Evolutionary conservation across 2,888 invertebrate genomes (phyloP).

Genomic region (Rhingia campestris): DNA sequence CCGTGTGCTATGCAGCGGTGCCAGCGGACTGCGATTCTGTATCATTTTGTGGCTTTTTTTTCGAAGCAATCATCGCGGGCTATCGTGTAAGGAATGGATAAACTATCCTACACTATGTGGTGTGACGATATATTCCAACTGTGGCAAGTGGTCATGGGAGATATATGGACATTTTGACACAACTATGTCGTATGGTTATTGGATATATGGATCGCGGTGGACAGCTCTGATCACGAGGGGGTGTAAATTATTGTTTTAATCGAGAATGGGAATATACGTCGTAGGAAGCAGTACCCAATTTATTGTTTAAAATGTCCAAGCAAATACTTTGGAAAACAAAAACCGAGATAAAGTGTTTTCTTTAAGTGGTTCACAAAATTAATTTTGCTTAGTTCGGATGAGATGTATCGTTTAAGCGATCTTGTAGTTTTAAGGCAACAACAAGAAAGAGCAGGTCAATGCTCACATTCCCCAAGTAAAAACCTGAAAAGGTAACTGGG

Average conservation of each 20-base stretch:
- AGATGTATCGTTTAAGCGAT: no score
- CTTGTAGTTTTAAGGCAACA: no score
- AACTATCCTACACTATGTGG: conserved; percentile 9
- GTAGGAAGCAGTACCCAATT: no score
- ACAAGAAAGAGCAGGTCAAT: no score
- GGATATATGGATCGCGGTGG: conserved; percentile 31
- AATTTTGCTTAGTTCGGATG: no score
- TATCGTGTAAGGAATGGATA: conserved; percentile 37
- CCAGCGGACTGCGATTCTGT: conserved; percentile 44
- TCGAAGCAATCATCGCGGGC: conserved; percentile 35
- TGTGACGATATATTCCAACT: conserved; percentile 14
- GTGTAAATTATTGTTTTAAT: conserved; percentile 31
- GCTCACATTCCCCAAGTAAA: no score
- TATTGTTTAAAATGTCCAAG: no score
- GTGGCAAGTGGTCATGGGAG: conserved; percentile 62
- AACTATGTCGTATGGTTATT: conserved; percentile 11
- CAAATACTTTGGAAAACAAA: no score
- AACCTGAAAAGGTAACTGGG: no score
- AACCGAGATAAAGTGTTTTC: no score
- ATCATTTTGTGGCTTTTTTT: conserved; percentile 71
- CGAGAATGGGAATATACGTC: no score
- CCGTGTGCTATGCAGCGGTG: conserved; percentile 40
- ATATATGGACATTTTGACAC: conserved; percentile 54
- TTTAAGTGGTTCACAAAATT: no score
- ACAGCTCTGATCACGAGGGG: conserved; percentile 26